Evolutionary conservation across 2,888 invertebrate genomes (phyloP), one percentile per base, ranked within the genome.

Genomic region (Camptogramma bilineatum): DNA sequence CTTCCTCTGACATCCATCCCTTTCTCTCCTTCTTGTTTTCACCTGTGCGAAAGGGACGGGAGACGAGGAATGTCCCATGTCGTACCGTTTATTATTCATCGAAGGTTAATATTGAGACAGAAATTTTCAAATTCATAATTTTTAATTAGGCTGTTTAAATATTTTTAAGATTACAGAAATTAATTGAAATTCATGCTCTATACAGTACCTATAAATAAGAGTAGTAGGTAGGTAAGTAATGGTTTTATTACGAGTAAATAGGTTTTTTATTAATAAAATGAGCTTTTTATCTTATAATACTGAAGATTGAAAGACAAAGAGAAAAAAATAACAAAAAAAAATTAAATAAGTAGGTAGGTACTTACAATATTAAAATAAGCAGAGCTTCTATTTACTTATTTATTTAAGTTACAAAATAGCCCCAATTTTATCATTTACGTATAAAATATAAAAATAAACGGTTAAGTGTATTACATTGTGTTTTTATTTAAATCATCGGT

Each of bases 81-180:
- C 69, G 72, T 76, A 80, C 80, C 77, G 82, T 86, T 88, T 88
- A 86, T 88, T 89, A 89, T 87, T 88, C 86, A 87, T 83, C 80
- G 82, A 85, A 84, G 84, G 82, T 81, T 82, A n/a, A 77, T 70
- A 77, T 77, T 74, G 68, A 72, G 68, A 76, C 73, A 70, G 70
- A 71, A 70, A 73, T 73, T 74, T 64, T 63, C 61, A 60, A 52
- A 66, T 64, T 68, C 63, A 69, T 68, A 69, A 63, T 60, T 64
- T 59, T 71, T 59, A 69, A 66, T 72, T 59, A 44, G 8, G 28
- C 51, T 59, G 8, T 16, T 44, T 13, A 44, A 17, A 44, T 44
- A 17, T 44, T 44, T 44, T 16, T 16, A n/a, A 39, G 39, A n/a
- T n/a, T 10, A 39, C 3, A 13, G 10, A 8, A 4, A 7, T 13